A percentile compares a stretch with the other conserved stretches of the same genome.
Evolutionary conservation across 2,888 invertebrate species (phyloP).

Genomic region (Thera britannica): DNA sequence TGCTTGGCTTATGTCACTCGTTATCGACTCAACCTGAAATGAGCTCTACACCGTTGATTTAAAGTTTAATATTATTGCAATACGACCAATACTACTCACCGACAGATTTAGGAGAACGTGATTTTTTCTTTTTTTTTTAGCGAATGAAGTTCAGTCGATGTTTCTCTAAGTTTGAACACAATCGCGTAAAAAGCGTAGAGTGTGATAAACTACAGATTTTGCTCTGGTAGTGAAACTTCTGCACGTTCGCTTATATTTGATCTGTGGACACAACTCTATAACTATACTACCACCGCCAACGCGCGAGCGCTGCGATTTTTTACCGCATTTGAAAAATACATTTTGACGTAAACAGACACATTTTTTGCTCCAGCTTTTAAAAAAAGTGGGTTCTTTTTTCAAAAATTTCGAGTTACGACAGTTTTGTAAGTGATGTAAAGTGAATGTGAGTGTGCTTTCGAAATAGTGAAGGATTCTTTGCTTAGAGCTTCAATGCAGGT

Average conservation of each 20-base stretch:
- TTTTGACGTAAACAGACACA: conserved; percentile 81
- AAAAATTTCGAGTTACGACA: neutral
- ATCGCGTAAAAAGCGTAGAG: neutral
- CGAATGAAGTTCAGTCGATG: neutral
- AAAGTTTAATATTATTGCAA: conserved; percentile 2
- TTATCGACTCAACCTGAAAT: neutral
- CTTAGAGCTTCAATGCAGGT: conserved; percentile 73
- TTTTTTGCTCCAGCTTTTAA: conserved; percentile 59
- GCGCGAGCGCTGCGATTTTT: conserved; percentile 78
- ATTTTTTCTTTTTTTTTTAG: neutral
- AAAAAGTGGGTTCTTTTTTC: conserved; percentile 18
- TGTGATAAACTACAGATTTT: neutral
- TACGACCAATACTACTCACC: neutral
- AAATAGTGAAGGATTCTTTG: conserved; percentile 51
- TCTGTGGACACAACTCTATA: conserved; percentile 27
- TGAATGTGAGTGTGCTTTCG: conserved; percentile 40
- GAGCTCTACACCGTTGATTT: neutral
- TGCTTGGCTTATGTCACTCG: conserved; percentile 47
- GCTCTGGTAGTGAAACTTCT: conserved; percentile 16
- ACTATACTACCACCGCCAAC: conserved; percentile 62
- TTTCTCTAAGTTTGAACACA: neutral
- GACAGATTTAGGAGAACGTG: neutral
- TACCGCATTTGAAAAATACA: conserved; percentile 83
- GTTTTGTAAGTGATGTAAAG: conserved; percentile 18
- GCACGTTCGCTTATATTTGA: neutral